A percentile compares a stretch with the other conserved stretches of the same genome.
These are phyloP conservation scores for Ochropleura plecta DNA, from an alignment of 2,888 invertebrate species.

Conservation along the genomic window DNA sequence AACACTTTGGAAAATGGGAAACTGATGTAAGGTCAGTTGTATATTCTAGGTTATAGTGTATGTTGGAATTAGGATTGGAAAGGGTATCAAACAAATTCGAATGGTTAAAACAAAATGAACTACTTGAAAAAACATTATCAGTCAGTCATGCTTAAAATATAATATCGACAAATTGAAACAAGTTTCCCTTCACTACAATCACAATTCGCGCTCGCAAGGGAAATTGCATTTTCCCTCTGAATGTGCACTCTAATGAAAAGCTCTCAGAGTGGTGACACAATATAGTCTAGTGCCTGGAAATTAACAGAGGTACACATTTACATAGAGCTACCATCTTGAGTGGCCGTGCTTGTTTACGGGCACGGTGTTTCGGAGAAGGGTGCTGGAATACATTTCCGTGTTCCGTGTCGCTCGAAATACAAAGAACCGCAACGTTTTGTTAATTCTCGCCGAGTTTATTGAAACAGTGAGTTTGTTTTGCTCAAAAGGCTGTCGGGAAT, in stretches of 20 bases:
- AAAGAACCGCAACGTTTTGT: conserved; percentile 50
- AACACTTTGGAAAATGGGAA: conserved; percentile 3
- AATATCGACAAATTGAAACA: conserved; percentile 50
- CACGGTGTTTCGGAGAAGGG: conserved; percentile 38
- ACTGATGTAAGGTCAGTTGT: conserved; percentile 7
- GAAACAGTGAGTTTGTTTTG: conserved; percentile 46
- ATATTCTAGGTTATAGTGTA: not conserved
- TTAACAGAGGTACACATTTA: conserved; percentile 75
- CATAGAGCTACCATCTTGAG: conserved; percentile 65
- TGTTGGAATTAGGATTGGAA: not conserved
- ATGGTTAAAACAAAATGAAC: not conserved
- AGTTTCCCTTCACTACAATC: conserved; percentile 67
- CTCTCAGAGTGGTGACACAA: conserved; percentile 78
- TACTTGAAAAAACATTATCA: not conserved
- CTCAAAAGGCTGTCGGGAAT: conserved; percentile 26
- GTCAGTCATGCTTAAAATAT: not conserved
- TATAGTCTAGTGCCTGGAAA: conserved; percentile 79
- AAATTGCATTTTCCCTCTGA: conserved; percentile 83
- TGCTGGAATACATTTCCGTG: conserved; percentile 57
- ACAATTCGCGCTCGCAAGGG: conserved; percentile 73
- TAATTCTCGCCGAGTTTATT: conserved; percentile 43
- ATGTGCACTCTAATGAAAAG: conserved; percentile 83
- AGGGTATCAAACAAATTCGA: not conserved
- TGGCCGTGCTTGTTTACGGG: conserved; percentile 58
- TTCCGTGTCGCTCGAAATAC: conserved; percentile 42